Evolutionary conservation across 2,797 vertebrate species (phyloP).

Genomic region (Sibirionetta formosa): DNA sequence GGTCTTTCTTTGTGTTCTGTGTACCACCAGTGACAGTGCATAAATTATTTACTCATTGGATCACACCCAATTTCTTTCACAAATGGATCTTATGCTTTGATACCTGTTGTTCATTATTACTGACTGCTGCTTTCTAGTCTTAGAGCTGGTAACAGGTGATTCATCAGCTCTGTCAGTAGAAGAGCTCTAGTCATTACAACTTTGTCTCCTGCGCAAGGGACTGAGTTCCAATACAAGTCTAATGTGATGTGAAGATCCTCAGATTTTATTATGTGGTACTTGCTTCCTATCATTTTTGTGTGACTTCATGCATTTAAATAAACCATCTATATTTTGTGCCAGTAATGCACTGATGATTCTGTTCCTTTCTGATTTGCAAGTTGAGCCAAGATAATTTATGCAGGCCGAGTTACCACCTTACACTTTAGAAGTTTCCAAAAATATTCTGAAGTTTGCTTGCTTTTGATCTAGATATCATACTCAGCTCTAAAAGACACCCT

Average conservation of each 20-base stretch:
- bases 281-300: not conserved
- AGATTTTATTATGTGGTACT: not conserved
- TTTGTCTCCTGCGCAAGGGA: not conserved
- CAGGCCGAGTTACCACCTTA: not conserved
- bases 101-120: not conserved
- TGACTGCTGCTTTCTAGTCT: slow-evolving; percentile 22
- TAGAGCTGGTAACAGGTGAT: not conserved
- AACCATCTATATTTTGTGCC: not conserved
- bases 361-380: not conserved
- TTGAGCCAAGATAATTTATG: not conserved
- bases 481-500: not conserved
- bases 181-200: not conserved
- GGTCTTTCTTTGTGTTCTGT: not conserved
- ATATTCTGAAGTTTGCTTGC: not conserved
- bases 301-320: slow-evolving; percentile 9
- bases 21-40: not conserved
- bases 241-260: not conserved
- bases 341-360: not conserved
- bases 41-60: not conserved
- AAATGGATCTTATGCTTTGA: not conserved
- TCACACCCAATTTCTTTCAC: not conserved
- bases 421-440: not conserved
- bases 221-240: not conserved
- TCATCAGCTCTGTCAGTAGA: not conserved
- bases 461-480: not conserved